A percentile compares a stretch with the other conserved stretches of the same genome.
phyloP scores from a whole-genome alignment of 2,113 vertebrate genomes.

The Melanerpes aurifrons region DNA sequence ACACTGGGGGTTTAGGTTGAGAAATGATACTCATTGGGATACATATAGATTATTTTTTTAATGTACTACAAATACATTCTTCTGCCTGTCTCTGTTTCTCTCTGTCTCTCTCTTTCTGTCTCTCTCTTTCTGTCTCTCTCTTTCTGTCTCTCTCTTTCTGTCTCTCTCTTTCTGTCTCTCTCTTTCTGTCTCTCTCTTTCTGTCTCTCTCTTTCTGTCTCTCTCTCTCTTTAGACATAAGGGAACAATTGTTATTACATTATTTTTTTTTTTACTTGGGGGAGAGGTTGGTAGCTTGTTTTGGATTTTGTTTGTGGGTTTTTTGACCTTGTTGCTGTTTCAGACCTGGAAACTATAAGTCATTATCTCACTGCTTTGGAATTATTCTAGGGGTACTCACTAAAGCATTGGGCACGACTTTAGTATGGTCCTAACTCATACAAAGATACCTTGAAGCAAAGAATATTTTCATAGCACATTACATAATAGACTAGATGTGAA shows the following conservation, averaged over 20 bases:
- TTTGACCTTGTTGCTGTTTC: not conserved
- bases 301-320: not conserved
- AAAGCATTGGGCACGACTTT: conserved; percentile 1
- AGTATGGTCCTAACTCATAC: conserved; percentile 11
- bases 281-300: no score
- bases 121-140: no score
- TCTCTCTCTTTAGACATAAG: not conserved
- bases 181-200: no score
- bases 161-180: no score
- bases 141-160: no score
- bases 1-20: not conserved
- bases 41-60: not conserved
- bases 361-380: not conserved
- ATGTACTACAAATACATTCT: not conserved
- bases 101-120: no score
- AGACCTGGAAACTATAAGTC: not conserved
- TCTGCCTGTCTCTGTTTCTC: no score
- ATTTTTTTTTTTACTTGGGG: not conserved
- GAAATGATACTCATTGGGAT: not conserved
- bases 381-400: not conserved
- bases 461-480: conserved; percentile 76
- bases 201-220: no score
- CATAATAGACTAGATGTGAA: conserved; percentile 80
- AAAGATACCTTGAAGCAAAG: conserved; percentile 69
- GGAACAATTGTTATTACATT: not conserved